Percentiles rank a stretch among this genome's conserved stretches.
phyloP scores from a whole-genome alignment of 2,888 invertebrate species.

The Ernsta delagoae region DNA sequence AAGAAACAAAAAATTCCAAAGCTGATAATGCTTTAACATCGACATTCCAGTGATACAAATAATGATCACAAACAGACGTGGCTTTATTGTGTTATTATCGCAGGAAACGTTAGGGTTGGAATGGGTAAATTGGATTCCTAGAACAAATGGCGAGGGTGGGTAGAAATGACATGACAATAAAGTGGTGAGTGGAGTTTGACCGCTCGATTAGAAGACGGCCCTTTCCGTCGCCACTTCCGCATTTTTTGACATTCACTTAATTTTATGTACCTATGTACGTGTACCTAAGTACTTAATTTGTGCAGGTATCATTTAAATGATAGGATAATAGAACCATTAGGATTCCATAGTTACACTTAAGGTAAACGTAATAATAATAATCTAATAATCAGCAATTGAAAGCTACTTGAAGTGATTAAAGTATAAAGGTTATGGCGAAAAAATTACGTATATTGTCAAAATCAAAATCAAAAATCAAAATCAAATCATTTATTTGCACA shows the following conservation, averaged over 20 bases:
- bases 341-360: too few species aligned
- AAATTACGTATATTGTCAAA: too few species aligned
- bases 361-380: too few species aligned
- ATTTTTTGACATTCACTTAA: background rate
- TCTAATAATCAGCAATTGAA: too few species aligned
- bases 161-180: constrained; percentile 25
- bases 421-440: too few species aligned
- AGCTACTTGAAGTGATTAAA: too few species aligned
- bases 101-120: constrained; percentile 18
- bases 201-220: constrained; percentile 2
- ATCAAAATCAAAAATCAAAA: too few species aligned
- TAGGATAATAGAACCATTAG: too few species aligned
- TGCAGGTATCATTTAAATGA: too few species aligned
- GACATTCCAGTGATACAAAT: background rate
- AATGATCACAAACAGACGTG: constrained; percentile 11
- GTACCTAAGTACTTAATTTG: too few species aligned
- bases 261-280: too few species aligned
- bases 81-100: constrained; percentile 18
- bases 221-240: background rate
- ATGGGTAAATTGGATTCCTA: constrained; percentile 19
- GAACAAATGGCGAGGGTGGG: constrained; percentile 13
- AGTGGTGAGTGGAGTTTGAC: constrained; percentile 12
- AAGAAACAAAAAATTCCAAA: constrained; percentile 1
- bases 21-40: background rate
- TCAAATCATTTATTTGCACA: too few species aligned